Base-by-base conservation (phyloP, 2,888 invertebrate species). In the Timandra comae region DNA sequence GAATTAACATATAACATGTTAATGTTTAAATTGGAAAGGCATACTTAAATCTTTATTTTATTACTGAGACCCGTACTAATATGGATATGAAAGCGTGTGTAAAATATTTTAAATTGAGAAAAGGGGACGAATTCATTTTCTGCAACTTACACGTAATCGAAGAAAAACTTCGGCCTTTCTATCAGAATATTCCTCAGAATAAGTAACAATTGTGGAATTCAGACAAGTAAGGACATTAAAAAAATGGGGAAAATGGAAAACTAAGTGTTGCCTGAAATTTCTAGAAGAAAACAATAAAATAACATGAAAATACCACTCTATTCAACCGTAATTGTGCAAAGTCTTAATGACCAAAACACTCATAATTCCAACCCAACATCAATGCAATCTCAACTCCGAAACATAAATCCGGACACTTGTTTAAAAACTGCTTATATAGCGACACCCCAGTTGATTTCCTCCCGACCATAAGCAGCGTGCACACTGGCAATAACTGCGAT, bases 401-500 rank as follows among this genome's bases (percentile, higher is more conserved):
- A 57, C 63, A 69, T 70, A 73, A 69, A 72, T 76, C 72, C 64
- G 53, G 48, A 41, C 52, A 59, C 63, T 63, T 66, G 59, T 78
- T 79, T 72, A 69, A 74, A 70, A 63, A 66, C 63, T 67, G 72
- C 72, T 71, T 77, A 73, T 58, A 55, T 57, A 49, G 49, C 46
- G 49, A 47, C 57, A 58, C 68, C 71, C 69, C 63, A 68, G 76
- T 76, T 75, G 72, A 78, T 78, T 78, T 71, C 70, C 57, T 60
- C 60, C 69, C 67, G 55, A 71, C 72, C 73, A 72, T 78, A 79
- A 79, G 78, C 73, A 72, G 69, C 63, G 72, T 70, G 72, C 73
- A 78, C 75, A 68, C 61, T 65, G 68, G 64, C 76, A 76, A 79
- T 80, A 78, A 74, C 63, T 55, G 46, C 77, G 81, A 80, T 79